Evolutionary conservation across 2,797 vertebrate species (phyloP), one percentile per base, ranked within the genome.

Genomic region (Karalla daura): DNA sequence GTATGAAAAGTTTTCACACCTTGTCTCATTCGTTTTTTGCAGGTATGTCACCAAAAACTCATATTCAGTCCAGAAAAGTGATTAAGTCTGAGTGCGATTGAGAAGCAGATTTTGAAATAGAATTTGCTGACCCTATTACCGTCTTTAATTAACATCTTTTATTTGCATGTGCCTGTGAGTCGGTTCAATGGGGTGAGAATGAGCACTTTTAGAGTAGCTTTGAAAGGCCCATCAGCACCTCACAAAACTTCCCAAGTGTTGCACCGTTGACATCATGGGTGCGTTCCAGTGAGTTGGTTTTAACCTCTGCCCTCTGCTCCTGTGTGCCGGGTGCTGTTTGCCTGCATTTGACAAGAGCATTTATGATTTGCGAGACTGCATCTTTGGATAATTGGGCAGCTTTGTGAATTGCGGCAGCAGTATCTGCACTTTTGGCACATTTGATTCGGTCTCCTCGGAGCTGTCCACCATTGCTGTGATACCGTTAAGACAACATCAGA

Each of bases 141-240:
- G 33, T 3, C 44, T 24, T 62, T 63, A 36, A 59, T 15, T 33
- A 52, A 53, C 35, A 46, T 49, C 46, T 62, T 41, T 37, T 0
- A 51, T 74, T 52, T 56, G 28, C 41, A 67, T 47, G 14, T n/a
- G n/a, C n/a, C n/a, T n/a, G n/a, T n/a, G n/a, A n/a, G n/a, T n/a
- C n/a, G n/a, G n/a, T n/a, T n/a, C n/a, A n/a, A n/a, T n/a, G n/a
- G n/a, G n/a, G n/a, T n/a, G n/a, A n/a, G n/a, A n/a, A n/a, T n/a
- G n/a, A n/a, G n/a, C n/a, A n/a, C n/a, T n/a, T n/a, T n/a, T n/a
- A n/a, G n/a, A n/a, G n/a, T n/a, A n/a, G n/a, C n/a, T n/a, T n/a
- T n/a, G n/a, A n/a, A n/a, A n/a, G n/a, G n/a, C n/a, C n/a, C n/a
- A n/a, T n/a, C n/a, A 35, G 49, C 24, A 61, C 33, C 21, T 24